phyloP scores from a whole-genome alignment of 2,888 invertebrate genomes.

The Microchrysa polita region DNA sequence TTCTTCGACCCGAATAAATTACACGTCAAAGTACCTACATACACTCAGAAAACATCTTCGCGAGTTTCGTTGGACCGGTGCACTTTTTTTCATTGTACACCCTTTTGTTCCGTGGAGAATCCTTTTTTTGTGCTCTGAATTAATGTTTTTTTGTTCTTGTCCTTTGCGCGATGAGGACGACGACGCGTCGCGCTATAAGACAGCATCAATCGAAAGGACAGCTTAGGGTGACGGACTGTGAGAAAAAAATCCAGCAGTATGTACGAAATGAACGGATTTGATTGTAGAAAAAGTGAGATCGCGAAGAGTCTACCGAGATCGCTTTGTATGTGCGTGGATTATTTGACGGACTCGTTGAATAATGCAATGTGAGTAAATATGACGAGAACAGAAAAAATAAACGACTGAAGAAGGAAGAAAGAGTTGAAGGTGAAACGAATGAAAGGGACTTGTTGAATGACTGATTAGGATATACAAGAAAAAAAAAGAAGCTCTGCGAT shows the following conservation, averaged over 20 bases:
- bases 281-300: constrained; percentile 14
- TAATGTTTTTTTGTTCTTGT: constrained; percentile 42
- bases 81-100: constrained; percentile 21
- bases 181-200: constrained; percentile 21
- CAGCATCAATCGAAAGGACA: constrained; percentile 33
- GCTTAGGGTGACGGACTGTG: constrained; percentile 43
- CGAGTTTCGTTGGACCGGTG: constrained; percentile 38
- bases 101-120: constrained; percentile 42
- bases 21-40: background rate
- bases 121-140: constrained; percentile 41
- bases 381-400: constrained; percentile 19
- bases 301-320: constrained; percentile 26
- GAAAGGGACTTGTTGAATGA: constrained; percentile 33
- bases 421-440: background rate
- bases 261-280: no score
- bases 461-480: constrained; percentile 10
- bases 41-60: constrained; percentile 11
- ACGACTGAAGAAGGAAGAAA: background rate
- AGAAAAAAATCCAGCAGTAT: constrained; percentile 27
- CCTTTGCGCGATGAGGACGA: no score
- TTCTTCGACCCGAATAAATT: constrained; percentile 3
- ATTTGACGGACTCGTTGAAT: constrained; percentile 7
- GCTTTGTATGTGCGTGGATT: background rate
- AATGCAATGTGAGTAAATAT: background rate
- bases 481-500: constrained; percentile 37